Percentiles rank a stretch among this genome's conserved stretches.
Evolutionary conservation across 2,888 invertebrate species (phyloP).

Genomic region (Nymphalis c-album): DNA sequence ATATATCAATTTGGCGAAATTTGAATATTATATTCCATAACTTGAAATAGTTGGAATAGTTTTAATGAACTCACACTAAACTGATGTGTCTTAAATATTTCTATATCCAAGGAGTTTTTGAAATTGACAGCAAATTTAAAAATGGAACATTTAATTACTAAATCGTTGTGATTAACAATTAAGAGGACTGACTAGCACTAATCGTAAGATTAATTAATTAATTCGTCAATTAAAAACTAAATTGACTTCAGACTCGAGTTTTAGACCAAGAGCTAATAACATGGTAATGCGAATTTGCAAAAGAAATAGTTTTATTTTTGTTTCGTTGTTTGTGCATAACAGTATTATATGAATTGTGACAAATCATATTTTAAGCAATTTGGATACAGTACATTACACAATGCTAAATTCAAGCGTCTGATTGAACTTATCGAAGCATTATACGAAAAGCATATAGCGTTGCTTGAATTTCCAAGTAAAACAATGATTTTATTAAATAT

Average conservation of each 20-base stretch:
- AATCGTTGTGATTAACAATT: too few species aligned
- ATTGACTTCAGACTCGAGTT: too few species aligned
- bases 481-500: too few species aligned
- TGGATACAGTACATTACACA: conserved; percentile 7
- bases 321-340: conserved; percentile 15
- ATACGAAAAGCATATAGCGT: background rate
- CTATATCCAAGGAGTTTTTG: too few species aligned
- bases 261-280: conserved; percentile 30
- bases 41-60: conserved; percentile 27
- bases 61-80: conserved; percentile 16
- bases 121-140: too few species aligned
- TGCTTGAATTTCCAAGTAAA: too few species aligned
- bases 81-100: conserved; percentile 9
- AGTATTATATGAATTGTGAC: conserved; percentile 4
- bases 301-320: conserved; percentile 1
- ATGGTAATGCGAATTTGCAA: conserved; percentile 27
- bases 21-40: background rate
- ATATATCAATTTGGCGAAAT: conserved; percentile 19
- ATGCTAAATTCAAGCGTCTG: conserved; percentile 10
- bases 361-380: conserved; percentile 11
- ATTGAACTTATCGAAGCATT: conserved; percentile 10
- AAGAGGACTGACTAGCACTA: too few species aligned
- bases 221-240: conserved; percentile 20
- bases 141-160: too few species aligned
- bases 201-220: too few species aligned